Evolutionary conservation across 1,140 invertebrate genomes (phyloP).

Genomic region (Drosophila navojoa): DNA sequence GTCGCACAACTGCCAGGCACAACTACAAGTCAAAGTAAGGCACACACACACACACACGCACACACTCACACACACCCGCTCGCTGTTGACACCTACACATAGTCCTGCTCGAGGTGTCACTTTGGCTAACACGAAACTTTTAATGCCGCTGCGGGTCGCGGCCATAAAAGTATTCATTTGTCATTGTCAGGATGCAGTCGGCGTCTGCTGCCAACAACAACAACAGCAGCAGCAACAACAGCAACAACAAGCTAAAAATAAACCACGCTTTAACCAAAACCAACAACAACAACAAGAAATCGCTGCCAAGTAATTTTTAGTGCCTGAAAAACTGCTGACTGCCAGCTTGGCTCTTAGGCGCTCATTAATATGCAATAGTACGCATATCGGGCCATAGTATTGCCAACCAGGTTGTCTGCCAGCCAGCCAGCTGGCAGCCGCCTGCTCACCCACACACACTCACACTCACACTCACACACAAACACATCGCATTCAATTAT

Average conservation of each 20-base stretch:
- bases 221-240: neutral
- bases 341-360: constrained; percentile 49
- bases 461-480: constrained; percentile 10
- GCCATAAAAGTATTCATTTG: constrained; percentile 81
- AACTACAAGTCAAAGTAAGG: constrained; percentile 30
- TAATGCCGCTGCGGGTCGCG: constrained; percentile 70
- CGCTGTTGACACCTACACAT: constrained; percentile 22
- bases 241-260: neutral
- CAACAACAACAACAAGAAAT: constrained; percentile 40
- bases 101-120: constrained; percentile 59
- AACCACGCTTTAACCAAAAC: constrained; percentile 34
- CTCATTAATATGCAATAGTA: constrained; percentile 80
- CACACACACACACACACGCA: constrained; percentile 12
- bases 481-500: constrained; percentile 73
- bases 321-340: constrained; percentile 46
- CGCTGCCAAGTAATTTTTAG: constrained; percentile 27
- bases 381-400: constrained; percentile 18
- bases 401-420: constrained; percentile 6
- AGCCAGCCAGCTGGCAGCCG: constrained; percentile 34
- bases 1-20: constrained; percentile 40
- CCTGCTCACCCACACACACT: neutral
- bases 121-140: constrained; percentile 72
- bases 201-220: constrained; percentile 22
- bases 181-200: constrained; percentile 68
- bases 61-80: neutral